Base-by-base conservation (phyloP, 2,888 invertebrate species). In the Sipha maydis region DNA sequence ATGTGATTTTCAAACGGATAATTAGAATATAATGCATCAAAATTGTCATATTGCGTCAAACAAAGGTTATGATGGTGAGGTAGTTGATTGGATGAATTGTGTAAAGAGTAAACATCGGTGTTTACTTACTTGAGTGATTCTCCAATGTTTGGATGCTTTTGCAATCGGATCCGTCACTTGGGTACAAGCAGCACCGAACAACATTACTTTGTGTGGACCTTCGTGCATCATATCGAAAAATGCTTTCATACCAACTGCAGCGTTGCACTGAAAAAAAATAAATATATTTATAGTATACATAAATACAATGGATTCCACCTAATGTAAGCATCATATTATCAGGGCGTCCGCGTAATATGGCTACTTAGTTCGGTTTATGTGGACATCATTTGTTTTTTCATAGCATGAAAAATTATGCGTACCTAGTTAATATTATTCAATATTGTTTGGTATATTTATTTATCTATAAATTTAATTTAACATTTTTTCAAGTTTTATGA, bases 141-240 rank as follows among this genome's bases (percentile, higher is more conserved):
- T 97, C 98, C 99, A 99, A 92, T 98, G 98, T 91, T 97, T 97
- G 88, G 98, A 97, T 9, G 98, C 98, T 92, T 98, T 98, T 17
- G 98, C 98, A 90, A 99, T 97, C 75, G 98, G 98, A 92, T 98
- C 98, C 0, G 98, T 99, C 90, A 99, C 98, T 91, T 97, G 96
- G 0, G 98, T 98, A 92, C 99, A 99, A 8, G 98, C 98, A 8
- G 97, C 98, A 0, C 99, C 99, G 91, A 99, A 99, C 90, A 99
- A 93, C 96, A 98, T 97, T 91, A 98, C 93, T 92, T 98, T 98
- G 92, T 96, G 96, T 0, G 97, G 97, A 0, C 96, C 96, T 90
- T 96, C 96, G 93, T 97, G 96, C 96, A 98, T 97, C 97, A 97
- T 97, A 92, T 98, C 98, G 92, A 98, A 98, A 92, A 98, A 98